Base-by-base conservation (phyloP, 2,797 vertebrate genomes). In the Siniperca undulata region DNA sequence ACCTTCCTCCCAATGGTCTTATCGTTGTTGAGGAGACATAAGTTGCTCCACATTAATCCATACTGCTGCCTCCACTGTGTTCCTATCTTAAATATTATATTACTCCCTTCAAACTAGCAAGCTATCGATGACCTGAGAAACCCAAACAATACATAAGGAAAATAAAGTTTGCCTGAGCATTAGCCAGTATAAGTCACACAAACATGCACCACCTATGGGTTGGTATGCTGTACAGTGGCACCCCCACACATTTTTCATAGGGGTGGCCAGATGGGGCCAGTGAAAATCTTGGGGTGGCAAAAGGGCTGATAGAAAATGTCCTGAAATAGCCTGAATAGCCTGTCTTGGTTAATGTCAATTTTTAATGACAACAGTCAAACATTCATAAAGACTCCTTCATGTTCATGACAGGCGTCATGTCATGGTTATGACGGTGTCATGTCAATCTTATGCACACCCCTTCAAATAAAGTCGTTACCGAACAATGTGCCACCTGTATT, bases 51-150 rank as follows among this genome's bases (percentile, higher is more conserved):
- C 44, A 74, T 70, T 46, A 70, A 70, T 38, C 24, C 40, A 78
- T 36, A 70, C 38, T 2, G 48, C 24, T 38, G 53, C 52, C 55
- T 38, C 48, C 13, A 46, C 16, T 22, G 36, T 44, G 16, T 22
- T 48, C 9, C 50, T 20, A 22, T 24, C n/a, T 27, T 48, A 59
- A 50, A 59, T 66, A 52, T 42, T 67, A 59, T 40, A 67, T 80
- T n/a, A 59, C 70, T 74, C n/a, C 48, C 66, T 44, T 86, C 56
- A 62, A 78, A 74, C 80, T 66, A 36, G 55, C 64, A 61, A 12
- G 34, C 52, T 67, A 62, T 64, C 66, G 60, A 74, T 76, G 59
- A 84, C 38, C 58, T 40, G 30, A 62, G 19, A 48, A 52, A n/a
- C 42, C 6, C 20, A 44, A 46, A 53, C 8, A 69, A 10, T 11